Percentiles rank a stretch among this genome's conserved stretches.
Evolutionary conservation across 2,797 vertebrate species (phyloP).

Genomic region (Sebastes nivosus): DNA sequence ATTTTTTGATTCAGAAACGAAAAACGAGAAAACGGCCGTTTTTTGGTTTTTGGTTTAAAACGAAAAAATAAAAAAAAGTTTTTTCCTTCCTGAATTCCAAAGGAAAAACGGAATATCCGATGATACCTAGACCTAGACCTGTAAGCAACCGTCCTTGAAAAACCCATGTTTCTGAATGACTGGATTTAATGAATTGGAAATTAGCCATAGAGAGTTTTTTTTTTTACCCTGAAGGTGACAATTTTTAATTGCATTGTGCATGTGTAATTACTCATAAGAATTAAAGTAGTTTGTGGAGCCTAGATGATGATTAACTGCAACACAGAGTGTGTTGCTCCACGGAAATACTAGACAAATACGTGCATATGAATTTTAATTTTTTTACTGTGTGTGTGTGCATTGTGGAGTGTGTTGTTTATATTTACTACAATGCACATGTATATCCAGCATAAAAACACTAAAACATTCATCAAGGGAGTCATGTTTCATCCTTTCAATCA

Average conservation of each 20-base stretch:
- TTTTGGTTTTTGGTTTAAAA: too few species aligned
- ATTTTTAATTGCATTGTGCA: slow-evolving; percentile 1
- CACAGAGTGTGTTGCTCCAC: background rate
- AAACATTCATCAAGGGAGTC: too few species aligned
- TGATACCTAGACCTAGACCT: too few species aligned
- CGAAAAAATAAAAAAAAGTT: too few species aligned
- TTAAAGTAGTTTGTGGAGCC: background rate
- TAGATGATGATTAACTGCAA: background rate
- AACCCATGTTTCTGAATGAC: background rate
- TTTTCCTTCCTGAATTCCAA: too few species aligned
- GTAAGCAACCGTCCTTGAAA: background rate
- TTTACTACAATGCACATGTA: too few species aligned
- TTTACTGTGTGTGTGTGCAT: too few species aligned
- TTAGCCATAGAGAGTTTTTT: background rate
- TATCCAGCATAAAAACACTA: too few species aligned
- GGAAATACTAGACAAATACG: background rate
- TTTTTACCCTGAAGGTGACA: background rate
- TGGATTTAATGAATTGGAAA: background rate
- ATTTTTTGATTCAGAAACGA: too few species aligned
- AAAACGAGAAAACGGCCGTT: too few species aligned
- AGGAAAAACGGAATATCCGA: too few species aligned
- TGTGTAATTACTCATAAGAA: background rate
- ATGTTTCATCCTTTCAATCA: background rate
- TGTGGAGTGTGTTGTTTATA: background rate
- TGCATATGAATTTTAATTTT: background rate